A percentile compares a stretch with the other conserved stretches of the same genome.
phyloP scores from a whole-genome alignment of 2,888 invertebrate genomes.

The Meiosimyza decipiens region DNA sequence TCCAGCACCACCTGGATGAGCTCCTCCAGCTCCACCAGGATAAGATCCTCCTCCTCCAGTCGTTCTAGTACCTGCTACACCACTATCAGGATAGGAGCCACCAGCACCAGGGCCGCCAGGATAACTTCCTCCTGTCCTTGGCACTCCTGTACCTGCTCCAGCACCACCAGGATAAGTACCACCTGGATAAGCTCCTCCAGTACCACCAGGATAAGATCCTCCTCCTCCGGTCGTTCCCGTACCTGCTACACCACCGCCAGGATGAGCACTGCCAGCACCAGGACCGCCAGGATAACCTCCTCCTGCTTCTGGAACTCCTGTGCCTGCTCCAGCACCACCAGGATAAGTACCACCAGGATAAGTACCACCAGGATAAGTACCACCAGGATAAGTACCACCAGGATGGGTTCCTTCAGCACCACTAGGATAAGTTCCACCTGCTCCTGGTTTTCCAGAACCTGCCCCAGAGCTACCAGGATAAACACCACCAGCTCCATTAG shows the following conservation, averaged over 20 bases:
- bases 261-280: conserved; percentile 3
- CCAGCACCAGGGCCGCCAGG: conserved; percentile 32
- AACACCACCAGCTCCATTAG: conserved; percentile 22
- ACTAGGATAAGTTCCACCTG: conserved; percentile 14
- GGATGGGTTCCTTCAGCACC: conserved; percentile 24
- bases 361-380: conserved; percentile 31
- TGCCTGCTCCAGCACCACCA: too few relatives aligned
- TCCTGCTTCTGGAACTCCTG: too few relatives aligned
- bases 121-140: conserved; percentile 27
- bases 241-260: conserved; percentile 15
- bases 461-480: conserved; percentile 30
- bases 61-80: conserved; percentile 35
- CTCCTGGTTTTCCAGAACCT: conserved; percentile 38
- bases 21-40: conserved; percentile 39
- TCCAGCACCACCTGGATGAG: conserved; percentile 39
- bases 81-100: neutral
- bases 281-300: conserved; percentile 30
- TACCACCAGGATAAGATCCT: conserved; percentile 24
- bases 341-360: neutral
- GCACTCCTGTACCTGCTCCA: conserved; percentile 9
- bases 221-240: neutral
- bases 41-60: conserved; percentile 26
- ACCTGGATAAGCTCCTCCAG: conserved; percentile 16
- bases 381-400: conserved; percentile 31
- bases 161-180: conserved; percentile 30